Percentiles rank a stretch among this genome's conserved stretches.
These are phyloP conservation scores for Papilio elwesi DNA, from an alignment of 2,888 invertebrate genomes.

Conservation along the genomic window DNA sequence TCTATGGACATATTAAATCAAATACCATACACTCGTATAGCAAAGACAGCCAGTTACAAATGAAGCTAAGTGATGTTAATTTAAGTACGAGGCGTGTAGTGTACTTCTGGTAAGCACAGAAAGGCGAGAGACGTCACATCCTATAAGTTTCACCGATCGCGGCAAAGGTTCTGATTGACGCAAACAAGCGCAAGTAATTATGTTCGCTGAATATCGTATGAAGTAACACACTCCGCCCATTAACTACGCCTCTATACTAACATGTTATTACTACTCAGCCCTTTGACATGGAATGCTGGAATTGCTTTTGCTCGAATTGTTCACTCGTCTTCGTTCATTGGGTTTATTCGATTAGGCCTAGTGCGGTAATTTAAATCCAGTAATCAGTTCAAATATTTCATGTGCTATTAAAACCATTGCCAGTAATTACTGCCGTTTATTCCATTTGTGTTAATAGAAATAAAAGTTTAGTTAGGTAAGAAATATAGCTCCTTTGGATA, in stretches of 20 bases:
- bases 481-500: no score
- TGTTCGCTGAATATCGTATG: constrained; percentile 61
- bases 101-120: background rate
- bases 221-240: constrained; percentile 52
- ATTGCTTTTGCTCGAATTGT: constrained; percentile 39
- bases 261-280: constrained; percentile 36
- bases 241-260: constrained; percentile 41
- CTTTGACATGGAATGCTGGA: constrained; percentile 42
- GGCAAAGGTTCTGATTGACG: constrained; percentile 60
- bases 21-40: background rate
- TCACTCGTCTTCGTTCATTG: constrained; percentile 13
- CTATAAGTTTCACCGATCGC: constrained; percentile 56
- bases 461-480: background rate
- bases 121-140: constrained; percentile 43
- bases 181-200: constrained; percentile 67
- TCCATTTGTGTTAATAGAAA: background rate
- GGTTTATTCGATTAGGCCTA: constrained; percentile 27
- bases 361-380: constrained; percentile 7
- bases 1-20: background rate
- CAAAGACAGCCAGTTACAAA: constrained; percentile 4
- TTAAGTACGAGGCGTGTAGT: background rate
- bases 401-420: background rate
- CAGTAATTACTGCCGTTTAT: no score
- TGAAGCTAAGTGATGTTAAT: constrained; percentile 15
- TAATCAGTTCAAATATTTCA: background rate